Evolutionary conservation across 2,113 vertebrate species (phyloP).

Genomic region (Halichoeres trimaculatus): DNA sequence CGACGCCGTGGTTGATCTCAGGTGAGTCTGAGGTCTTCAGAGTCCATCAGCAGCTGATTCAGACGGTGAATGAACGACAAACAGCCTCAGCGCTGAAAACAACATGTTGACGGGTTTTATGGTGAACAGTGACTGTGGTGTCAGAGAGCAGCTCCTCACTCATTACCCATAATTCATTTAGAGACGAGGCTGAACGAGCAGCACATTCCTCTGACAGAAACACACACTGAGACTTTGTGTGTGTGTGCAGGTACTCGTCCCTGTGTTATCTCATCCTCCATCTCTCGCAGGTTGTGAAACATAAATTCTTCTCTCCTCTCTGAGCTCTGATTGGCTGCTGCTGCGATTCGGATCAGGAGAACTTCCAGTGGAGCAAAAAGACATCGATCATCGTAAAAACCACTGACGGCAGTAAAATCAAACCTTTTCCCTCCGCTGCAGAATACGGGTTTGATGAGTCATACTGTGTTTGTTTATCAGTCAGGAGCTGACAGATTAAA

Average conservation of each 20-base stretch:
- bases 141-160: slow-evolving; percentile 21
- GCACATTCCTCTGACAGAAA: slow-evolving; percentile 1
- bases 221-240: background rate
- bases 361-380: background rate
- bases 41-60: slow-evolving; percentile 30
- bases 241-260: background rate
- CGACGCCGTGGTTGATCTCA: background rate
- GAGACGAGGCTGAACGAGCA: background rate
- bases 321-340: slow-evolving; percentile 37
- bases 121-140: slow-evolving; percentile 12
- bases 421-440: background rate
- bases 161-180: slow-evolving; percentile 43
- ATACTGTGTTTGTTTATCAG: background rate
- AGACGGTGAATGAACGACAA: slow-evolving; percentile 7
- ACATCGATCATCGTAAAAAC: background rate
- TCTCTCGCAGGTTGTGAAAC: slow-evolving; percentile 26
- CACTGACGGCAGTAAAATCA: background rate
- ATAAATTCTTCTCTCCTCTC: background rate
- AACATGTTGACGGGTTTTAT: slow-evolving; percentile 17
- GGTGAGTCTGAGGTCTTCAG: background rate
- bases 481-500: background rate
- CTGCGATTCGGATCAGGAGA: background rate
- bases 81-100: slow-evolving; percentile 17
- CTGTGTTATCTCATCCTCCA: slow-evolving; percentile 9
- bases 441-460: background rate